Conservation (phyloP, 1,140 invertebrate genomes). For the Wasmannia auropunctata region DNA sequence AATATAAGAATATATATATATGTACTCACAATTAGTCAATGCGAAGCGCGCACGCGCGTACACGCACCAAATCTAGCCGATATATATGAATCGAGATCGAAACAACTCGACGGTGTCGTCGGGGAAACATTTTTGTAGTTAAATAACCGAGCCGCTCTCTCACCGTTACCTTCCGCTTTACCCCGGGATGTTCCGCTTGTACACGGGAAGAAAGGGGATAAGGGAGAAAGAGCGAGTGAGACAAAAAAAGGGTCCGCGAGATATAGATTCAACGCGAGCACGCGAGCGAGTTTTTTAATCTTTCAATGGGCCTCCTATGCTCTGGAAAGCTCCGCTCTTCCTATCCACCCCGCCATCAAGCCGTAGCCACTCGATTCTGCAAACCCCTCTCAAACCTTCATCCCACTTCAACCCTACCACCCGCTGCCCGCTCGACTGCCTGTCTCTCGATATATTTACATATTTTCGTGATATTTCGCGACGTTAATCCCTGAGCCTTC, state of each 20-base stretch:
- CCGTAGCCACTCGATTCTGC: slow-evolving; percentile 57
- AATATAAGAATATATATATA: slow-evolving; percentile 3
- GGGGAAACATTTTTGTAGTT: slow-evolving; percentile 69
- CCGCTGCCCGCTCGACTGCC: slow-evolving; percentile 69
- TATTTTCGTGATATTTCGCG: slow-evolving; percentile 79
- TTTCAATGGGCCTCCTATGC: slow-evolving; percentile 73
- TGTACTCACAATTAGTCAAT: no score
- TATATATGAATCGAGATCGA: slow-evolving; percentile 34
- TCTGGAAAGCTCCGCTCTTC: slow-evolving; percentile 58
- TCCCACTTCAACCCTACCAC: slow-evolving; percentile 69
- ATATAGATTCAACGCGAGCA: slow-evolving; percentile 74
- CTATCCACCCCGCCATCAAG: slow-evolving; percentile 13
- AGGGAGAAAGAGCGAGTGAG: neutral
- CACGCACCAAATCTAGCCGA: neutral
- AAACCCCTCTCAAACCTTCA: slow-evolving; percentile 71
- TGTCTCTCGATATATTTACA: slow-evolving; percentile 81
- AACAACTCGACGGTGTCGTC: slow-evolving; percentile 53
- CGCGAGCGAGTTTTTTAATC: slow-evolving; percentile 76
- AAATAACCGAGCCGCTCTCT: slow-evolving; percentile 54
- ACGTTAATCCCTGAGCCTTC: slow-evolving; percentile 77
- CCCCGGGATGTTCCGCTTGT: slow-evolving; percentile 64
- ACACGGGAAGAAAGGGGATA: slow-evolving; percentile 33
- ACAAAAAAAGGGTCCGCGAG: slow-evolving; percentile 55
- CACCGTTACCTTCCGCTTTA: slow-evolving; percentile 1
- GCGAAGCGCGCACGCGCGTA: neutral